Conservation (phyloP, 2,113 vertebrate species). For the Oreochromis spilurus region DNA sequence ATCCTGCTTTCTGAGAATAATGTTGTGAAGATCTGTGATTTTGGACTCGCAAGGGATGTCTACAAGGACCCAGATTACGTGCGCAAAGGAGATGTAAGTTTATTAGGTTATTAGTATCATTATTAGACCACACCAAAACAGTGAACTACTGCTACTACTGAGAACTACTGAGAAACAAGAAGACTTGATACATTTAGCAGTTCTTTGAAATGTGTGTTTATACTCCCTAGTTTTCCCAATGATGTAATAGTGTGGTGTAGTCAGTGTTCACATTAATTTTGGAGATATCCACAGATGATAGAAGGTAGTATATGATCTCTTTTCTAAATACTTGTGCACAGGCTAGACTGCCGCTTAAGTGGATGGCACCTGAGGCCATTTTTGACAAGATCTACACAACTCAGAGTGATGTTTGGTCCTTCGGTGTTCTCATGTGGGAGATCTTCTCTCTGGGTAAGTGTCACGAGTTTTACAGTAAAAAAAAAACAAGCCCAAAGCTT, state of each 20-base stretch:
- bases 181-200: not conserved
- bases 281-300: not conserved
- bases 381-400: conserved; percentile 95
- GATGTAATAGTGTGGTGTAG: not conserved
- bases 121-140: conserved; percentile 10
- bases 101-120: not conserved
- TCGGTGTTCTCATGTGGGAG: conserved; percentile 92
- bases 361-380: conserved; percentile 96
- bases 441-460: conserved; percentile 92
- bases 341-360: conserved; percentile 91
- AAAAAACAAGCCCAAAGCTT: not conserved
- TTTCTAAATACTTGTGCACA: conserved; percentile 33
- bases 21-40: conserved; percentile 95
- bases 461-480: not conserved
- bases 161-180: not conserved
- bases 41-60: conserved; percentile 88
- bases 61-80: conserved; percentile 95
- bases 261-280: not conserved
- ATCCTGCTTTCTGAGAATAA: conserved; percentile 93
- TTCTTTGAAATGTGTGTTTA: conserved; percentile 22
- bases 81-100: conserved; percentile 91
- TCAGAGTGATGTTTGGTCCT: conserved; percentile 94
- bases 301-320: not conserved
- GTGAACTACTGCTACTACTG: not conserved
- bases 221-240: not conserved